Base-by-base conservation (phyloP, 1,140 invertebrate species). In the Brachionus plicatilis region DNA sequence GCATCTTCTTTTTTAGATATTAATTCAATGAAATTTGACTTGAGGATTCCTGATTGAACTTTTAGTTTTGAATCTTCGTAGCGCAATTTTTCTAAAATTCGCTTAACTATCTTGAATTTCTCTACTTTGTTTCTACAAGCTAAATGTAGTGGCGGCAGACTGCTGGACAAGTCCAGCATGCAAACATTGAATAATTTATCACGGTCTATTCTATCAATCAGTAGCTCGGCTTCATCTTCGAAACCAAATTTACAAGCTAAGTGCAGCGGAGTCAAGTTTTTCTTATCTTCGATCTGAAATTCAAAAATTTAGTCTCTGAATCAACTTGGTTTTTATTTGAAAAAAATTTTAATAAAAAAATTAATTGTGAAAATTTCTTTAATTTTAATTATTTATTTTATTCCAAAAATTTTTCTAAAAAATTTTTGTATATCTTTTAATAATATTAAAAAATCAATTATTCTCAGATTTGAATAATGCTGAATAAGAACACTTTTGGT, bases 1-100 rank as follows among this genome's bases (percentile, higher is more conserved):
- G 24, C 11, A 14, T 82, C 79, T 41, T 82, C 79, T 82, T 82
- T 82, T 60, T 82, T 82, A 9, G 65, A 65, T 82, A 82, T 65
- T 45, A 43, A 41, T 12, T 82, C 37, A 3, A 82, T 17, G 17
- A 27, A 60, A 4, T 80, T 80, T 33, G 76, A 37, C 41, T 56
- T 60, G 11, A 65, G 33, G 53, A 60, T 80, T 37, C 68, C 43
- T 14, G 8, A 47, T 76, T 47, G 43, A 9, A 41, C n/a, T 41
- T 76, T 47, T 14, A 37, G 27, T 3, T 50, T 50, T 17, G 5
- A 37, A 27, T 76, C 27, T 50, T 47, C 20, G 11, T 76, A 24
- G 7, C 37, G n/a, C 6, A 82, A 14, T 68, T 82, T 82, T 41
- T 60, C 33, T 29, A 82, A 47, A 41, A 82, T 47, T 17, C 60